These are phyloP conservation scores for Acanthis flammea DNA, from an alignment of 2,797 vertebrate species.

Conservation along the genomic window DNA sequence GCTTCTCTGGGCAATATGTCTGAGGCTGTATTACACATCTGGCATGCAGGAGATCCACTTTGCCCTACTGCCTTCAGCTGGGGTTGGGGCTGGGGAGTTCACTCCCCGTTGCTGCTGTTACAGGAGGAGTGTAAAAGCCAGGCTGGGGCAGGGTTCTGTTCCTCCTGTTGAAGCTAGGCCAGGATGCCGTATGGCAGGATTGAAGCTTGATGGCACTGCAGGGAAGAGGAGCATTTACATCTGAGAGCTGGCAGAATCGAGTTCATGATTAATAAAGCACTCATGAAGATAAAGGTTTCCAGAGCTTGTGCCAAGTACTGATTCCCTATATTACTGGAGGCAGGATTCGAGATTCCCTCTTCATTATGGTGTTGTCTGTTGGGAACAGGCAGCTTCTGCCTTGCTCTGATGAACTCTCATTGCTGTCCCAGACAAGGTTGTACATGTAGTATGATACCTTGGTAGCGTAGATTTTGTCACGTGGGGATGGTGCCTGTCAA, in stretches of 20 bases:
- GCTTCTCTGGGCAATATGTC: not conserved
- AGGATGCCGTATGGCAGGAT: not conserved
- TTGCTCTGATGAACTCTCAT: rapidly evolving
- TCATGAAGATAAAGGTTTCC: not conserved
- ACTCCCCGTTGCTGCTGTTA: not conserved
- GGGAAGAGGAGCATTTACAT: not conserved
- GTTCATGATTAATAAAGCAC: not conserved
- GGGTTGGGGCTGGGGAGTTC: not conserved
- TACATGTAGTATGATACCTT: not conserved
- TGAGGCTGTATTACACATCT: not conserved
- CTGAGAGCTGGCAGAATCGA: not conserved
- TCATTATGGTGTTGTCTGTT: not conserved
- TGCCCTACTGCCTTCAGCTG: no score
- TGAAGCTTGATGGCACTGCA: not conserved
- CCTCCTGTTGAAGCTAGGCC: not conserved
- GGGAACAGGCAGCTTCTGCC: not conserved
- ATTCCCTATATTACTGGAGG: not conserved
- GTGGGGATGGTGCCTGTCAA: rapidly evolving
- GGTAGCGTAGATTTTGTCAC: not conserved
- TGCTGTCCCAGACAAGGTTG: not conserved
- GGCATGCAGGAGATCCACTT: not conserved
- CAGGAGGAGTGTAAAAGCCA: not conserved
- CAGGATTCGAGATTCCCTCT: not conserved
- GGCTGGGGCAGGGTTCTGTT: not conserved
- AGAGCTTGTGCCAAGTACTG: not conserved